Evolutionary conservation across 2,797 vertebrate genomes (phyloP).

Genomic region (Rhinatrema bivittatum): DNA sequence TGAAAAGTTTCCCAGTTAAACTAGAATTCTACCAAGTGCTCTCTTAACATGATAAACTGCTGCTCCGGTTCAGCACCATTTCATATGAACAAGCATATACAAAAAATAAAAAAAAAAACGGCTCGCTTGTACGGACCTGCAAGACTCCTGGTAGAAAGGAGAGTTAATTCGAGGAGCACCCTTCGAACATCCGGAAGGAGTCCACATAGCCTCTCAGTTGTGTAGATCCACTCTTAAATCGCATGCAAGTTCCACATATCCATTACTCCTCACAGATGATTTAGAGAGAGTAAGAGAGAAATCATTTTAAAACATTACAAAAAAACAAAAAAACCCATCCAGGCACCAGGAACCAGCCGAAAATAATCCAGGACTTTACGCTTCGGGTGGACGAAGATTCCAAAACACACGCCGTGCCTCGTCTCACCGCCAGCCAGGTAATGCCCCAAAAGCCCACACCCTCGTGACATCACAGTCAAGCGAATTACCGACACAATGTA

Average conservation of each 20-base stretch:
- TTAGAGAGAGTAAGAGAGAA: neutral
- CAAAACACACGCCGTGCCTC: slow-evolving; percentile 39
- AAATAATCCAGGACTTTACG: slow-evolving; percentile 12
- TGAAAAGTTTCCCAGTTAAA: too few species aligned
- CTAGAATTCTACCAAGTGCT: too few species aligned
- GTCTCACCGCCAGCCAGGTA: slow-evolving; percentile 32
- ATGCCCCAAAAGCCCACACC: slow-evolving; percentile 53
- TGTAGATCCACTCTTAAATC: slow-evolving; percentile 20
- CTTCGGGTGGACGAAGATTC: neutral
- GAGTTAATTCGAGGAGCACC: slow-evolving; percentile 35
- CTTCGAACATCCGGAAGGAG: slow-evolving; percentile 60
- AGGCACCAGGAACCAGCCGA: slow-evolving; percentile 33
- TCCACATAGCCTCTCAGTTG: slow-evolving; percentile 58
- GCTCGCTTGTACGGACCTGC: slow-evolving; percentile 53
- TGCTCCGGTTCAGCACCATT: too few species aligned
- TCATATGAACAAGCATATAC: too few species aligned
- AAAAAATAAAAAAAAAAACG: too few species aligned
- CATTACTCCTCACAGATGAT: neutral
- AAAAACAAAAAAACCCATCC: too few species aligned
- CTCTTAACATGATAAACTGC: too few species aligned
- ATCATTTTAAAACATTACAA: too few species aligned
- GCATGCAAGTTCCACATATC: slow-evolving; percentile 29
- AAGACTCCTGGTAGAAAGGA: slow-evolving; percentile 46
- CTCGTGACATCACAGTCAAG: slow-evolving; percentile 53
- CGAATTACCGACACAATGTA: slow-evolving; percentile 4